Evolutionary conservation across 2,113 vertebrate genomes (phyloP), one percentile per base, ranked within the genome.

Genomic region (Ceyx margarethae): DNA sequence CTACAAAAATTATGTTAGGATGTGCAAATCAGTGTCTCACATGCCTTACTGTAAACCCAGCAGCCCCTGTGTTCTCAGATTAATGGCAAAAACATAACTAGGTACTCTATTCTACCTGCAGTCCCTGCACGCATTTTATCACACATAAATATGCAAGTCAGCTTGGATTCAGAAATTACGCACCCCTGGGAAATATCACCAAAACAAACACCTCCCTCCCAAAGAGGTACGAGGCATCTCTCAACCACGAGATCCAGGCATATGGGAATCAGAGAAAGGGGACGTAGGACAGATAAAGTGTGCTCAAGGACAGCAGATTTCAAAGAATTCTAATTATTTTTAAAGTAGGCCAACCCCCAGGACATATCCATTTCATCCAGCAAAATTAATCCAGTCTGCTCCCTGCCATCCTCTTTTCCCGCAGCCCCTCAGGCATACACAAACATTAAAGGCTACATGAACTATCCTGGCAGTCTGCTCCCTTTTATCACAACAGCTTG

Each of bases 331-430:
- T 95, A 91, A 96, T 95, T 95, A 94, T 92, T 94, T 88, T 81
- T 90, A 87, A 96, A 96, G 91, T 96, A 95, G 95, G 95, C 85
- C 93, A 95, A 85, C 89, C 94, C 93, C 78, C 87, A 82, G 91
- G 95, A 95, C 85, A 94, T 85, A 95, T 85, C 76, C 75, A 95
- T 94, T 94, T 94, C 87, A 95, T 96, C 94, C 90, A 95, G 71
- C 92, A 92, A 95, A 96, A 96, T 95, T 92, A 96, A 95, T 96
- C 93, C 93, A 91, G 91, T 82, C 87, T 91, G 90, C 79, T 82
- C 67, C 93, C 71, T 82, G 81, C 87, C 89, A 95, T 93, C 87
- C 62, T 83, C 88, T 93, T 93, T 94, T 92, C 93, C 94, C 89
- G 87, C 69, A 85, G 72, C 67, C 93, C 94, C 89, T 87, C 54